These are phyloP conservation scores for Apomyelois bistriatella DNA, from an alignment of 2,888 invertebrate species.

Conservation along the genomic window DNA sequence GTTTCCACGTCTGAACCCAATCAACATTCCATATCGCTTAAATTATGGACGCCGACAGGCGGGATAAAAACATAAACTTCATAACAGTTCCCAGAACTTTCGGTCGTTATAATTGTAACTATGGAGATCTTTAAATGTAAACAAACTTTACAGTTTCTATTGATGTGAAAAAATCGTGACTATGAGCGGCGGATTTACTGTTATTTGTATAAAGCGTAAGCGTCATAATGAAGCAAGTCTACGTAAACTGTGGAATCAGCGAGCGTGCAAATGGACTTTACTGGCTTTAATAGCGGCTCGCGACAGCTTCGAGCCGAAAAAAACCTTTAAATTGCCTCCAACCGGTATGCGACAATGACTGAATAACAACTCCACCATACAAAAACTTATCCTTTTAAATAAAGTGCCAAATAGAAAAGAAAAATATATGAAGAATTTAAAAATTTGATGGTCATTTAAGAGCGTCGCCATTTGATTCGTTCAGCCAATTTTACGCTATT, in stretches of 20 bases:
- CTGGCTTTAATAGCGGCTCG: conserved; percentile 32
- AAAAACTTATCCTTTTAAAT: conserved; percentile 16
- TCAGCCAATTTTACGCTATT: conserved; percentile 50
- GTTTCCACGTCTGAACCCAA: conserved; percentile 9
- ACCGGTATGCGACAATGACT: conserved; percentile 6
- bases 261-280: conserved; percentile 42
- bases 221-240: conserved; percentile 32
- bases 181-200: conserved; percentile 25
- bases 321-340: conserved; percentile 11
- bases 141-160: neutral
- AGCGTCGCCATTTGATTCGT: conserved; percentile 41
- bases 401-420: neutral
- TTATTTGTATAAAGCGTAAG: conserved; percentile 33
- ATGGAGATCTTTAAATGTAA: neutral
- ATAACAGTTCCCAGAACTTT: conserved; percentile 12
- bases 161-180: conserved; percentile 4
- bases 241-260: conserved; percentile 22
- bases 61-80: conserved; percentile 11
- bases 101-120: neutral
- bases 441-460: conserved; percentile 20
- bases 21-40: conserved; percentile 14
- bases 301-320: conserved; percentile 8
- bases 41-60: conserved; percentile 5
- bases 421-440: conserved; percentile 4
- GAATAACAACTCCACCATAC: conserved; percentile 8